phyloP scores from a whole-genome alignment of 2,888 invertebrate genomes.

The Saturnia japonica region DNA sequence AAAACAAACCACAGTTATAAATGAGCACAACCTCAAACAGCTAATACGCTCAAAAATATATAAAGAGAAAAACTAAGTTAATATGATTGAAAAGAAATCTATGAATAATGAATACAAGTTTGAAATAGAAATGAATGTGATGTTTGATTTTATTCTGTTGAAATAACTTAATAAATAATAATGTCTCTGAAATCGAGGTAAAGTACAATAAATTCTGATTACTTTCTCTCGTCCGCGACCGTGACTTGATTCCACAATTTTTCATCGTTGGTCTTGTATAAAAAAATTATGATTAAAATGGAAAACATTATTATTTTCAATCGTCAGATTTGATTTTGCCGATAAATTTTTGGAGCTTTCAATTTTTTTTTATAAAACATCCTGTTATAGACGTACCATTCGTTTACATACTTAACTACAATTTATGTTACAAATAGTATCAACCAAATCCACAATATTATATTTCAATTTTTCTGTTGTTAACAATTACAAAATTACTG shows the following conservation, averaged over 20 bases:
- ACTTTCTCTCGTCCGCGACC: constrained; percentile 75
- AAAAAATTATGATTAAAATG: constrained; percentile 67
- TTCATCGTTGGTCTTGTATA: constrained; percentile 52
- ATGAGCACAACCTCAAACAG: not conserved
- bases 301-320: constrained; percentile 59
- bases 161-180: constrained; percentile 63
- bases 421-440: no score
- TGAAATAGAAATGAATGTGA: constrained; percentile 1
- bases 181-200: constrained; percentile 64
- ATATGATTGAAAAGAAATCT: not conserved
- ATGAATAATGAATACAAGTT: not conserved
- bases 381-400: not conserved
- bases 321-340: constrained; percentile 38
- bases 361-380: not conserved
- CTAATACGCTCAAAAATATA: no score
- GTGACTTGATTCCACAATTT: constrained; percentile 76
- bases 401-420: not conserved
- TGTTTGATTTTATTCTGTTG: constrained; percentile 33
- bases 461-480: no score
- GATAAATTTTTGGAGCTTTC: constrained; percentile 37
- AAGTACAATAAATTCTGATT: constrained; percentile 79
- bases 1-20: no score
- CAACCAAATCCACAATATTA: no score
- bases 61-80: no score
- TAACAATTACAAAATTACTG: no score